Conservation (phyloP, 2,113 vertebrate species). For the Ploceus nigricollis region DNA sequence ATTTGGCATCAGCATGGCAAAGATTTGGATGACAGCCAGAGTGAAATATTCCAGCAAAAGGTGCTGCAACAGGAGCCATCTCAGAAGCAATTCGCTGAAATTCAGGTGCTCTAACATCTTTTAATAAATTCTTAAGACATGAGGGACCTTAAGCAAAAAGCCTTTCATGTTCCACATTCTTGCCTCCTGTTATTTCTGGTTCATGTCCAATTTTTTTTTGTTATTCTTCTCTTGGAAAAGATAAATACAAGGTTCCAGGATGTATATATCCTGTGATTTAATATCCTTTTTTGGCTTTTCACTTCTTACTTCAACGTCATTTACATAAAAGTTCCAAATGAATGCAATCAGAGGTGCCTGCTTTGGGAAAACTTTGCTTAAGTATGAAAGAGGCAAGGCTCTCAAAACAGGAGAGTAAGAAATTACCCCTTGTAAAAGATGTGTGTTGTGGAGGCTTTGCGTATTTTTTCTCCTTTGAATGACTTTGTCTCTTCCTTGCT, state of each 20-base stretch:
- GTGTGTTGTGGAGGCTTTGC: neutral
- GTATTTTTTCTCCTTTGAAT: neutral
- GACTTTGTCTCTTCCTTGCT: neutral
- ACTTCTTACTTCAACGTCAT: neutral
- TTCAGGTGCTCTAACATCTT: neutral
- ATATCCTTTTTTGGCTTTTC: neutral
- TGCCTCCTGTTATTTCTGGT: neutral
- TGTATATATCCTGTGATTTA: neutral
- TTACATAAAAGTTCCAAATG: neutral
- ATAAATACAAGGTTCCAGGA: neutral
- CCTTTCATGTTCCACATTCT: neutral
- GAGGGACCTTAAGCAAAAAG: slow-evolving; percentile 1
- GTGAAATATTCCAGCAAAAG: slow-evolving; percentile 32
- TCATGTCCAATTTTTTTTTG: neutral
- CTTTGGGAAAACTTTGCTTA: neutral
- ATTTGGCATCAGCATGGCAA: slow-evolving; percentile 46
- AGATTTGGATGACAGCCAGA: slow-evolving; percentile 43
- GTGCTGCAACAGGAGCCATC: neutral
- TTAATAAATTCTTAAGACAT: neutral
- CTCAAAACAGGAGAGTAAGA: neutral
- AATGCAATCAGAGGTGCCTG: neutral
- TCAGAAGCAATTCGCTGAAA: neutral
- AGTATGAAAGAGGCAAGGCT: neutral
- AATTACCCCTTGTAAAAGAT: neutral
- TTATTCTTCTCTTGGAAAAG: neutral